Conservation (phyloP, 2,113 vertebrate genomes). For the Forbesichthys agassizii region DNA sequence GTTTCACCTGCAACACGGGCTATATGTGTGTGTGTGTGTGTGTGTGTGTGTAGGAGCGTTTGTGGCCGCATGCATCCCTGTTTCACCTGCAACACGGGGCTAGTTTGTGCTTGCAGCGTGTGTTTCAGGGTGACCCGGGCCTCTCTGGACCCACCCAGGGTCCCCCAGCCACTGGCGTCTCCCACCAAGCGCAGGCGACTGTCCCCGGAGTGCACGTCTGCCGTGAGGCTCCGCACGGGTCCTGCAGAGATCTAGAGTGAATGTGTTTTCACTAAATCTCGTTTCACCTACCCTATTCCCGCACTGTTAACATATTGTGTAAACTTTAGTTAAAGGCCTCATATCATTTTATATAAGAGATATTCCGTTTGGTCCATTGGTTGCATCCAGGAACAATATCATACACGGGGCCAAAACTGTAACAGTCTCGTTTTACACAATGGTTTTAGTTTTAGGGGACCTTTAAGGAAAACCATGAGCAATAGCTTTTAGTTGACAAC, state of each 20-base stretch:
- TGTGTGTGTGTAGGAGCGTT: neutral
- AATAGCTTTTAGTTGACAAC: no score
- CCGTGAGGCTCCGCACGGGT: conserved; percentile 47
- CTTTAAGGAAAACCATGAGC: no score
- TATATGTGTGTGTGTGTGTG: neutral
- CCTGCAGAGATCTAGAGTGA: conserved; percentile 38
- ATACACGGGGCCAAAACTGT: no score
- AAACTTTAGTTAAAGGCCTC: no score
- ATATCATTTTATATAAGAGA: no score
- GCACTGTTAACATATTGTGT: no score
- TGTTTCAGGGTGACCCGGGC: conserved; percentile 61
- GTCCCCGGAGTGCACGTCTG: conserved; percentile 38
- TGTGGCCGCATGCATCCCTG: neutral
- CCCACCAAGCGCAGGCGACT: conserved; percentile 42
- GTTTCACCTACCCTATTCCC: no score
- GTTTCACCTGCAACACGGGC: conserved; percentile 66
- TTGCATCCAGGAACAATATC: no score
- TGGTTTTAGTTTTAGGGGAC: no score
- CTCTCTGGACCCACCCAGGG: conserved; percentile 54
- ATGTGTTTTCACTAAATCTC: no score
- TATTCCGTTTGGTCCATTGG: no score
- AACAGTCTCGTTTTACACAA: no score
- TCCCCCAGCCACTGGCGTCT: conserved; percentile 59
- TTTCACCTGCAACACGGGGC: neutral
- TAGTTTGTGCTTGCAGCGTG: conserved; percentile 17